These are phyloP conservation scores for Caenorhabditis plicata DNA, from an alignment of 2,888 invertebrate species.

Conservation along the genomic window DNA sequence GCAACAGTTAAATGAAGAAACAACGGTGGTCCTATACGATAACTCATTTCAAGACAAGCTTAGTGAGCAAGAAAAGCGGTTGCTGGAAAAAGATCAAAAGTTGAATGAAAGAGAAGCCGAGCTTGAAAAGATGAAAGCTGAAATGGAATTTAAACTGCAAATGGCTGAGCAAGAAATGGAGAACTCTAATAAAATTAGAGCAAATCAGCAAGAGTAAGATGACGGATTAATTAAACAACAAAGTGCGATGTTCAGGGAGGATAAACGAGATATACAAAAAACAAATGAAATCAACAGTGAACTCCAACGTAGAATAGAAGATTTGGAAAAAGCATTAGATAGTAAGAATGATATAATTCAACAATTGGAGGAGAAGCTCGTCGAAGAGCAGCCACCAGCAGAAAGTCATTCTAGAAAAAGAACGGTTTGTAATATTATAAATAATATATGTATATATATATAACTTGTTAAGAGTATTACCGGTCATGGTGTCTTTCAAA, in stretches of 20 bases:
- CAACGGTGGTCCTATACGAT: conserved; percentile 32
- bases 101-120: conserved; percentile 32
- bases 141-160: too few relatives aligned
- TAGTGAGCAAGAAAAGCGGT: conserved; percentile 12
- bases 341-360: conserved; percentile 39
- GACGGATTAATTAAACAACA: too few relatives aligned
- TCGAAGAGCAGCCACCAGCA: conserved; percentile 33
- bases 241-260: too few relatives aligned
- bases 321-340: conserved; percentile 40
- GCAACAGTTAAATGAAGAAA: conserved; percentile 34
- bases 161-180: conserved; percentile 10
- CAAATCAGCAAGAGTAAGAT: not conserved
- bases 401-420: conserved; percentile 44
- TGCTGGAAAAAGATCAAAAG: conserved; percentile 28
- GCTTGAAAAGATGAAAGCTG: conserved; percentile 27
- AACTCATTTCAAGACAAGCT: conserved; percentile 26
- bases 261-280: too few relatives aligned
- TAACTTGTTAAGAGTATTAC: conserved; percentile 32
- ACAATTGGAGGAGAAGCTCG: conserved; percentile 39
- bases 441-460: not conserved
- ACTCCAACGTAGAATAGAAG: too few relatives aligned
- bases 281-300: too few relatives aligned
- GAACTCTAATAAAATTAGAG: too few relatives aligned
- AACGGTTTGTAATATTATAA: conserved; percentile 33
- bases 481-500: conserved; percentile 49